These are phyloP conservation scores for Zaprionus ornatus DNA, from an alignment of 1,140 invertebrate genomes.

Conservation along the genomic window DNA sequence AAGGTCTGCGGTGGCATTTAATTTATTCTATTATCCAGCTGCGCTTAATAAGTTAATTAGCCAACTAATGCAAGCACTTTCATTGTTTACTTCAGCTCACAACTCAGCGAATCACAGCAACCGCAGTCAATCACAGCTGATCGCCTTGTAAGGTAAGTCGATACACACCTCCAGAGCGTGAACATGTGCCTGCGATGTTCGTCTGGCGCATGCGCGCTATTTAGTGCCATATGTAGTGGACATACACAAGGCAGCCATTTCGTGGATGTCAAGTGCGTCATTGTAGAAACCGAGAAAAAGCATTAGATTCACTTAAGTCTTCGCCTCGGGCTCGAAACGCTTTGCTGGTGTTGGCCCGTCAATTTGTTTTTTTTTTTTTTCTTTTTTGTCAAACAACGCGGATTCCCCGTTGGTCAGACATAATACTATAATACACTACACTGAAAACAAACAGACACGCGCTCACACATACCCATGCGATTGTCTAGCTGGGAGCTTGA, in stretches of 20 bases:
- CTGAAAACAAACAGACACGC: neutral
- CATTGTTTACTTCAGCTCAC: neutral
- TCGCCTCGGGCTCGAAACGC: neutral
- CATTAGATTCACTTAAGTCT: slow-evolving; percentile 13
- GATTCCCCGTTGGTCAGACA: slow-evolving; percentile 21
- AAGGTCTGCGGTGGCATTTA: no score
- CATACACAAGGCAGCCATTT: neutral
- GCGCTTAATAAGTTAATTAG: neutral
- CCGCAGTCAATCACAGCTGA: neutral
- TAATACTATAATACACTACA: neutral
- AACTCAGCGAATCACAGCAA: neutral
- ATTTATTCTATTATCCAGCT: no score
- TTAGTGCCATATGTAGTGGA: slow-evolving; percentile 15
- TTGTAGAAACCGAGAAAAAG: slow-evolving; percentile 10
- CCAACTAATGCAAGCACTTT: neutral
- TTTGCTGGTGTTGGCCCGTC: neutral
- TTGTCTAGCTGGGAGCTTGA: neutral
- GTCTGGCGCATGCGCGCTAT: slow-evolving; percentile 13
- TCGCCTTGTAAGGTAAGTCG: neutral
- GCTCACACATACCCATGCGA: neutral
- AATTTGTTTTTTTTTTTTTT: slow-evolving; percentile 7
- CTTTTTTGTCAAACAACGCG: slow-evolving; percentile 21
- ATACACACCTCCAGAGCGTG: neutral
- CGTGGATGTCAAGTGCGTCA: slow-evolving; percentile 20
- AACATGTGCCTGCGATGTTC: neutral